These are phyloP conservation scores for Uloborus diversus DNA, from an alignment of 1,140 invertebrate species.

Conservation along the genomic window DNA sequence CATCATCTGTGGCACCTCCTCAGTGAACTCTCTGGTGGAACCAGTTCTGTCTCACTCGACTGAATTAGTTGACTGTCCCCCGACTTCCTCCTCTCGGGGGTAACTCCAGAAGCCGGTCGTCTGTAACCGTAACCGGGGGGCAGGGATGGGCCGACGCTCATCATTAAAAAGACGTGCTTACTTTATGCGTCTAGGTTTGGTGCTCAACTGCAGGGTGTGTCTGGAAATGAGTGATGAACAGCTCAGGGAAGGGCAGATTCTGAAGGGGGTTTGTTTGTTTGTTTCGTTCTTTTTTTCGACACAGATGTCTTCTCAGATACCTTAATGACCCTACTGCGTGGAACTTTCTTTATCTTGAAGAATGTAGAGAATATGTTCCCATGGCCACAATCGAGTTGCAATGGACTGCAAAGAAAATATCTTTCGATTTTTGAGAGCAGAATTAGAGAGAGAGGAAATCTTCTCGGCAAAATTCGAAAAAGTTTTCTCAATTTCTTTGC, in stretches of 20 bases:
- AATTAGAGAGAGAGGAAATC: too few relatives aligned
- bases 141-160: not conserved
- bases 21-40: too few relatives aligned
- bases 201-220: not conserved
- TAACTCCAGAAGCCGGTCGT: slow-evolving; percentile 23
- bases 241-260: not conserved
- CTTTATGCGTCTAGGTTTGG: not conserved
- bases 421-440: too few relatives aligned
- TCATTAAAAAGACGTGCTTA: slow-evolving; percentile 15
- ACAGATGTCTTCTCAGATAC: too few relatives aligned
- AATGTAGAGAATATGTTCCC: too few relatives aligned
- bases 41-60: not conserved
- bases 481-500: too few relatives aligned
- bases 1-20: too few relatives aligned
- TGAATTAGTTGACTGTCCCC: not conserved
- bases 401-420: too few relatives aligned
- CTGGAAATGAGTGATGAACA: slow-evolving; percentile 10
- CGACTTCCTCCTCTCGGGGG: not conserved
- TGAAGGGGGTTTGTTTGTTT: not conserved
- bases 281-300: not conserved
- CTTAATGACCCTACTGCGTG: too few relatives aligned
- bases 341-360: too few relatives aligned
- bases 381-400: too few relatives aligned
- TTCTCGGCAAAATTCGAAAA: too few relatives aligned
- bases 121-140: not conserved